A percentile compares a stretch with the other conserved stretches of the same genome.
Evolutionary conservation across 2,797 vertebrate genomes (phyloP).

Genomic region (Pseudochirops corinnae): DNA sequence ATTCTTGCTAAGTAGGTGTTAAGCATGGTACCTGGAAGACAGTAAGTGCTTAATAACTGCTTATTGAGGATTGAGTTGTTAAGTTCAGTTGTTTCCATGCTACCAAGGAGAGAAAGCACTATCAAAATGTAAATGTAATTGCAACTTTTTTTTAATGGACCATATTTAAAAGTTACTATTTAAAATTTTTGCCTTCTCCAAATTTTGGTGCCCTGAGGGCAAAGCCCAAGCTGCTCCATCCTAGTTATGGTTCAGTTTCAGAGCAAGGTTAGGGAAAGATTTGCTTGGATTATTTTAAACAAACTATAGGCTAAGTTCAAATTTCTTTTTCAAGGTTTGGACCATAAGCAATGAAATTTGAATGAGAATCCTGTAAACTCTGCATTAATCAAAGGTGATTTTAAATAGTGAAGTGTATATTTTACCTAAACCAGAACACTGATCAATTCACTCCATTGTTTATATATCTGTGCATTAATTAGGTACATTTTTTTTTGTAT

Average conservation of each 20-base stretch:
- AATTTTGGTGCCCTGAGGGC: neutral
- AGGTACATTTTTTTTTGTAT: neutral
- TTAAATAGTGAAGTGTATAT: neutral
- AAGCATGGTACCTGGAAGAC: neutral
- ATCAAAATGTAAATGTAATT: neutral
- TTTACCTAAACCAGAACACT: conserved; percentile 32
- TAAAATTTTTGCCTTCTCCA: neutral
- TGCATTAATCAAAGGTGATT: neutral
- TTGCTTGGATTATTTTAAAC: neutral
- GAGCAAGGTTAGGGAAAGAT: neutral
- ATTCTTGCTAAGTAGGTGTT: neutral
- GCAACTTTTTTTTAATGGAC: neutral
- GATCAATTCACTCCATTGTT: neutral
- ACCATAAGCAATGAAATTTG: conserved; percentile 5
- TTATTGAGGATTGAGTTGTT: neutral
- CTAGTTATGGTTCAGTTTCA: neutral
- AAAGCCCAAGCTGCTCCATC: neutral
- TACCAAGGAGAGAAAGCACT: neutral
- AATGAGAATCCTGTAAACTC: neutral
- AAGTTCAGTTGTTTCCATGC: neutral
- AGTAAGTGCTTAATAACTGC: neutral
- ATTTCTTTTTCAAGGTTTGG: neutral
- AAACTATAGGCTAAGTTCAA: conserved; percentile 2
- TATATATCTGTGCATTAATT: neutral
- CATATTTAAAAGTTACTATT: neutral